A percentile compares a stretch with the other conserved stretches of the same genome.
Conservation (phyloP, 2,888 invertebrate species). For the Drosophila barbarae region DNA sequence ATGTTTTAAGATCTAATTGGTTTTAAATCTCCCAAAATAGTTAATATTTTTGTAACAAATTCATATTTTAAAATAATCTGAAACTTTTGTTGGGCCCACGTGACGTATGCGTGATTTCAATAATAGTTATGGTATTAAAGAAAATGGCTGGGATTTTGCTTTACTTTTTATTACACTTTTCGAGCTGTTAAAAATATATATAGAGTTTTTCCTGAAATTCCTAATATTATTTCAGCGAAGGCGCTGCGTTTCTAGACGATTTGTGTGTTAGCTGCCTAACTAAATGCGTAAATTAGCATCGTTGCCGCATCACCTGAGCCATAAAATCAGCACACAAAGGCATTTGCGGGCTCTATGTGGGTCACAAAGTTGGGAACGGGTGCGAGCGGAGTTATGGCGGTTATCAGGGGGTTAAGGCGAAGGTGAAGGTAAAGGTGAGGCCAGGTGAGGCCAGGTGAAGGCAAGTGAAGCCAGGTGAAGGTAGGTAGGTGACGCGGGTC, state of each 20-base stretch:
- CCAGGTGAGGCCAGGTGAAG: constrained; percentile 2
- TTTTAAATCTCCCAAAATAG: neutral
- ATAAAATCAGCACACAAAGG: constrained; percentile 52
- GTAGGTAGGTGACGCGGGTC: constrained; percentile 25
- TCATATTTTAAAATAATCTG: no score
- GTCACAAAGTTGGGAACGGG: constrained; percentile 24
- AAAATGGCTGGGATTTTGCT: neutral
- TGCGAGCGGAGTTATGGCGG: constrained; percentile 16
- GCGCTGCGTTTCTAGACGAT: neutral
- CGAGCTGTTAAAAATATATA: neutral
- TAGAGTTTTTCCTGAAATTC: neutral
- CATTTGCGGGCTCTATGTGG: constrained; percentile 31
- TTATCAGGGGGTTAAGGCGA: constrained; percentile 4
- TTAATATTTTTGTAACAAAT: neutral
- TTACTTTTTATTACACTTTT: no score
- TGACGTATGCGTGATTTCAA: constrained; percentile 1
- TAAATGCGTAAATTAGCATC: constrained; percentile 39
- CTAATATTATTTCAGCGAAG: neutral
- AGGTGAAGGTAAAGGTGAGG: constrained; percentile 10
- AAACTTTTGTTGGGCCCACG: no score
- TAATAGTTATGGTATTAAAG: no score
- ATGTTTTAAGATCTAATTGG: neutral
- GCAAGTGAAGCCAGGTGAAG: constrained; percentile 3
- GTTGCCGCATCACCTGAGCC: constrained; percentile 40
- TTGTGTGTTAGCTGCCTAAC: constrained; percentile 6